Base-by-base conservation (phyloP, 2,797 vertebrate species). In the Chromobotia macracanthus region DNA sequence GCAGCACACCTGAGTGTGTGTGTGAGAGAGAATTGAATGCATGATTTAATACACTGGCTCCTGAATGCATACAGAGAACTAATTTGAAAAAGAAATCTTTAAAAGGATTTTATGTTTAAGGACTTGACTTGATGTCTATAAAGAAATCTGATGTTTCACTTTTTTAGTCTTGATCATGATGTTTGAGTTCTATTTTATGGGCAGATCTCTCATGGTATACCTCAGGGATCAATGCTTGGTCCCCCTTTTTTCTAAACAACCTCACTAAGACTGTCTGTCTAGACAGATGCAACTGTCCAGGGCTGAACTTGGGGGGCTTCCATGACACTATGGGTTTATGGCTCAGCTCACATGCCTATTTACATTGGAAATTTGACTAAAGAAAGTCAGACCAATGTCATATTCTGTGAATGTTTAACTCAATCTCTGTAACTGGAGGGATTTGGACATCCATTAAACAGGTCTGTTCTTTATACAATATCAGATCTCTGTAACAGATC, bases 401-500 rank as follows among this genome's bases (percentile, higher is more conserved):
- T n/a, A 41, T 64, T 19, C 16, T 11, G n/a, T 38, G 10, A 64
- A 41, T 19, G 18, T 38, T 38, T n/a, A 64, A 38, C 35, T 61
- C 23, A 25, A 1, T 61, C 31, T n/a, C 8, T 64, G 15, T 38
- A 19, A 38, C 61, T 19, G 35, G 35, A 64, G 61, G 61, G 31
- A 41, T 64, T 38, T 64, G 61, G 61, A 64, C 18, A 12, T 64
- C 31, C 35, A 38, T 64, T 38, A 64, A 64, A 64, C 31, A 64
- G 61, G 16, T 38, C 61, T 35, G 31, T 64, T 38, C 25, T 35
- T n/a, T 41, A 38, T 64, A 18, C 61, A 19, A 12, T 5, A 18
- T 64, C 61, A 64, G 61, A 64, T 64, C 31, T 64, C 61, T 64
- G 18, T n/a, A 38, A 64, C 16, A 38, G 61, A 64, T 64, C 35